Percentiles rank a stretch among this genome's conserved stretches.
Evolutionary conservation across 2,113 vertebrate species (phyloP).

Genomic region (Archocentrus centrarchus): DNA sequence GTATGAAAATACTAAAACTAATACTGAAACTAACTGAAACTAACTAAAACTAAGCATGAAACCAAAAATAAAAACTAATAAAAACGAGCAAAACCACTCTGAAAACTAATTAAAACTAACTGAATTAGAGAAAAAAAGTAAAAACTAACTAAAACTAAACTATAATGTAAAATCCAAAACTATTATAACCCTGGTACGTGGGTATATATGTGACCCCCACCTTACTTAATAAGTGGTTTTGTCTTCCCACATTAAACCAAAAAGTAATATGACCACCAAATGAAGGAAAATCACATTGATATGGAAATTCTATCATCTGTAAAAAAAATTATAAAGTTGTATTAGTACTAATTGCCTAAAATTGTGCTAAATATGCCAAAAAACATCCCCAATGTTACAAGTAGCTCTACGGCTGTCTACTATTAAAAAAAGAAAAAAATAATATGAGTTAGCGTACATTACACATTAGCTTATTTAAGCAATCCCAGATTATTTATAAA

Average conservation of each 20-base stretch:
- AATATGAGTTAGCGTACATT: neutral
- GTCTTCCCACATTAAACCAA: slow-evolving; percentile 43
- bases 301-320: slow-evolving; percentile 1
- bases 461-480: neutral
- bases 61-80: too few relatives aligned
- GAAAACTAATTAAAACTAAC: too few relatives aligned
- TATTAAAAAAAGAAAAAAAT: neutral
- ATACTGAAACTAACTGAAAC: too few relatives aligned
- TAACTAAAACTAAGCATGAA: too few relatives aligned
- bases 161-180: too few relatives aligned
- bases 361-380: neutral
- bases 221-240: slow-evolving; percentile 43
- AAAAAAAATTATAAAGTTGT: neutral
- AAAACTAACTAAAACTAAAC: too few relatives aligned
- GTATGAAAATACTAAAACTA: too few relatives aligned
- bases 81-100: too few relatives aligned
- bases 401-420: neutral
- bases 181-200: too few relatives aligned
- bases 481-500: too few relatives aligned
- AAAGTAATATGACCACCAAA: slow-evolving; percentile 41
- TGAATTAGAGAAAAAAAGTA: too few relatives aligned
- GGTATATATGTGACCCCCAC: slow-evolving; percentile 31
- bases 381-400: neutral
- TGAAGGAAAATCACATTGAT: slow-evolving; percentile 29
- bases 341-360: neutral